Evolutionary conservation across 2,113 vertebrate species (phyloP).

Genomic region (Coryphaenoides rupestris): DNA sequence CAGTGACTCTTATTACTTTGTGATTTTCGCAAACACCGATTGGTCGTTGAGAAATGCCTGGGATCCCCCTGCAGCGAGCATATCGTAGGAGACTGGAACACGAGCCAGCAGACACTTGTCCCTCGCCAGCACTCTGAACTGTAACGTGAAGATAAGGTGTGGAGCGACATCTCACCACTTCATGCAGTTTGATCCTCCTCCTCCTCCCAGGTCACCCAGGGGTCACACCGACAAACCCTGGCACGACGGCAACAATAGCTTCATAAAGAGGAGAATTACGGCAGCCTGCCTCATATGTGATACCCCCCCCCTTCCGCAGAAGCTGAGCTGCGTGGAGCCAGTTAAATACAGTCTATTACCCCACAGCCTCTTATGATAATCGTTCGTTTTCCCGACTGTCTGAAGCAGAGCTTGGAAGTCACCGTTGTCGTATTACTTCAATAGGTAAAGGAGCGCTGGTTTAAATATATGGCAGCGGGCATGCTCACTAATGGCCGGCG

Average conservation of each 20-base stretch:
- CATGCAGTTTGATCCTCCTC: neutral
- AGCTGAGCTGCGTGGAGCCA: constrained; percentile 28
- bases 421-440: constrained; percentile 58
- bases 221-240: neutral
- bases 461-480: constrained; percentile 65
- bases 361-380: constrained; percentile 55
- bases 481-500: constrained; percentile 65
- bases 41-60: too few relatives aligned
- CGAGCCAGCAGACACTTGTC: too few relatives aligned
- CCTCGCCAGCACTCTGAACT: too few relatives aligned
- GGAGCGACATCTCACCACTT: neutral
- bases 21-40: too few relatives aligned
- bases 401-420: constrained; percentile 46
- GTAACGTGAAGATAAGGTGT: too few relatives aligned
- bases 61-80: too few relatives aligned
- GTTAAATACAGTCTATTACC: constrained; percentile 63
- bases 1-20: too few relatives aligned
- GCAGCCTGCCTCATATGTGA: constrained; percentile 43
- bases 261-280: constrained; percentile 39
- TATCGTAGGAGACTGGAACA: too few relatives aligned
- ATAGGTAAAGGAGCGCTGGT: constrained; percentile 51
- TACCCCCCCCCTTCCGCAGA: constrained; percentile 6
- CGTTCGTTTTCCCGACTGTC: constrained; percentile 57
- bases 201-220: neutral
- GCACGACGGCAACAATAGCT: constrained; percentile 23